phyloP scores from a whole-genome alignment of 2,797 vertebrate species.

The Hydrolagus colliei region DNA sequence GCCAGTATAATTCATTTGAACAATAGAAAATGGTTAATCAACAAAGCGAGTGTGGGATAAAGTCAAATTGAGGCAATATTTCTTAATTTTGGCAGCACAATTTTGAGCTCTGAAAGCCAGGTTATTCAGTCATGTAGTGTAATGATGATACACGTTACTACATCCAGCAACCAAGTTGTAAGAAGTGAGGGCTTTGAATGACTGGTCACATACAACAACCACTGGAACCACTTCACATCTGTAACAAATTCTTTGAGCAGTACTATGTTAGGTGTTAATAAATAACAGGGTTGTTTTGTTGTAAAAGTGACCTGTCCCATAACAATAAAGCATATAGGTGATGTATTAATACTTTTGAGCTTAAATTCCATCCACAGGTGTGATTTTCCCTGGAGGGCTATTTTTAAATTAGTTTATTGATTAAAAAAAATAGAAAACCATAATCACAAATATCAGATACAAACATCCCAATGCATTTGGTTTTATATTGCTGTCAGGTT shows the following conservation, averaged over 20 bases:
- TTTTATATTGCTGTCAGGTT: neutral
- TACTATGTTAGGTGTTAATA: conserved; percentile 41
- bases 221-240: conserved; percentile 47
- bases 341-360: conserved; percentile 6
- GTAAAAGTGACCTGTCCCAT: conserved; percentile 15
- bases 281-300: conserved; percentile 38
- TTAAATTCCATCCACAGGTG: neutral
- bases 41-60: conserved; percentile 47
- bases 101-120: conserved; percentile 44
- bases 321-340: neutral
- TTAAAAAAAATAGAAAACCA: conserved; percentile 3
- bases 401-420: conserved; percentile 13
- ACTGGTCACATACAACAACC: conserved; percentile 36
- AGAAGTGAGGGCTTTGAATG: conserved; percentile 40
- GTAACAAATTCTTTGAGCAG: conserved; percentile 45
- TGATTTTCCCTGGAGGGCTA: neutral
- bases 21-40: conserved; percentile 63
- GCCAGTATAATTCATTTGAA: conserved; percentile 57
- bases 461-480: conserved; percentile 10
- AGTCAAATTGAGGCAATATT: conserved; percentile 51
- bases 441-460: neutral
- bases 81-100: conserved; percentile 51
- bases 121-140: conserved; percentile 38
- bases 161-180: conserved; percentile 35
- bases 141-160: conserved; percentile 39